Base-by-base conservation (phyloP, 2,888 invertebrate species). In the Rutpela maculata region DNA sequence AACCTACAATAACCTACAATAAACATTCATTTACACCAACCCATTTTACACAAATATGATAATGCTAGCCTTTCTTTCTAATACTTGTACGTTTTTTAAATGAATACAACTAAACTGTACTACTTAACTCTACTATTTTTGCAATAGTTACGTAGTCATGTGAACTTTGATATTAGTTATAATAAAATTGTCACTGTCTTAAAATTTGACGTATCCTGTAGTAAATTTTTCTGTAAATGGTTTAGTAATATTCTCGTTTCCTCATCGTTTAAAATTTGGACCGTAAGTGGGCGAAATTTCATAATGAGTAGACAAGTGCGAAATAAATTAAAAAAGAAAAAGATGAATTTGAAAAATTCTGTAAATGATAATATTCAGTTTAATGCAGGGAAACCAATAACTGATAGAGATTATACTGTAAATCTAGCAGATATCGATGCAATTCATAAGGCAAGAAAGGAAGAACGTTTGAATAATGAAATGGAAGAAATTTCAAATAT, bases 151-250 rank as follows among this genome's bases (percentile, higher is more conserved):
- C n/a, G n/a, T n/a, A n/a, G n/a, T n/a, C n/a, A n/a, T n/a, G n/a
- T n/a, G n/a, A n/a, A n/a, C n/a, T n/a, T n/a, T n/a, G n/a, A n/a
- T n/a, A n/a, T n/a, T n/a, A 4, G 7, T 50, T 50, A n/a, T 12
- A 50, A 50, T n/a, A n/a, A 50, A n/a, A 50, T 50, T 50, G 62
- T 62, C 62, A 31, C 62, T 65, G 65, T 65, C 65, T 43, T 35
- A 35, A 65, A 65, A 65, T 65, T 65, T 65, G 65, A 65, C 43
- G 43, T 65, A 18, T 43, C 15, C 0, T 7, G 38, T 65, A n/a
- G 15, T n/a, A 50, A 43, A 65, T 38, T 35, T 22, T 59, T 62
- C 18, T 43, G 43, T 43, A 65, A 18, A 35, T 65, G 19, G 18
- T 62, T 17, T 31, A 3, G 15, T 62, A 62, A 62, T 62, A 31